Base-by-base conservation (phyloP, 1,140 invertebrate genomes). In the Drosophila sechellia region DNA sequence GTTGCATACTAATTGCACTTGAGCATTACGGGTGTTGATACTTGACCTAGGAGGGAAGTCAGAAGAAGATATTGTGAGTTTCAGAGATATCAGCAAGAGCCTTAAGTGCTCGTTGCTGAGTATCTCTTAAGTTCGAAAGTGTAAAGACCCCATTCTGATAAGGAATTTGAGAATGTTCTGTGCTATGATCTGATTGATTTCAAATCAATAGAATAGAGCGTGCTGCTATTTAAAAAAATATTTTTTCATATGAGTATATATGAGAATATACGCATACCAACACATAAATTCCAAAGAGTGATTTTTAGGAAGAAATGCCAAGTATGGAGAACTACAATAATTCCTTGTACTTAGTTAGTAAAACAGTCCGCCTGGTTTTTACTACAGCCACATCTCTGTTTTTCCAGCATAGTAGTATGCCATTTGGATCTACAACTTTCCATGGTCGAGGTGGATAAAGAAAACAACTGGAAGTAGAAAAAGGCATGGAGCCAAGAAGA, bases 1-100 rank as follows among this genome's bases (percentile, higher is more conserved):
- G 79, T 87, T 71, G 83, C 83, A 68, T 74, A 77, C 79, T 87
- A 86, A 86, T 83, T 83, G 79, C 81, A 83, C 76, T 83, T 56
- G 69, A 81, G 42, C 27, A 37, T 31, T 35, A 52, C 31, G 63
- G 66, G 81, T 68, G 81, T 77, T 79, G 66, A 79, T 79, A 84
- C 80, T 79, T 76, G 68, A 59, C 72, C 46, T 31, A 53, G 45
- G 20, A 8, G 35, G 20, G 31, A 25, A 42, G 42, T 70, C 57
- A 43, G 46, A 40, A 54, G 12, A 37, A 25, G 39, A 40, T 40
- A 48, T 12, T 42, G 40, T 13, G 54, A 71, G 57, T 64, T 70
- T 20, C 31, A 40, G 27, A 31, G 11, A 42, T 40, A 74, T 35
- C 45, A 15, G 31, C n/a, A 2, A 13, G 35, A 13, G 64, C 50